These are phyloP conservation scores for Heliconius eleuchia DNA, from an alignment of 1,140 invertebrate species.

Conservation along the genomic window DNA sequence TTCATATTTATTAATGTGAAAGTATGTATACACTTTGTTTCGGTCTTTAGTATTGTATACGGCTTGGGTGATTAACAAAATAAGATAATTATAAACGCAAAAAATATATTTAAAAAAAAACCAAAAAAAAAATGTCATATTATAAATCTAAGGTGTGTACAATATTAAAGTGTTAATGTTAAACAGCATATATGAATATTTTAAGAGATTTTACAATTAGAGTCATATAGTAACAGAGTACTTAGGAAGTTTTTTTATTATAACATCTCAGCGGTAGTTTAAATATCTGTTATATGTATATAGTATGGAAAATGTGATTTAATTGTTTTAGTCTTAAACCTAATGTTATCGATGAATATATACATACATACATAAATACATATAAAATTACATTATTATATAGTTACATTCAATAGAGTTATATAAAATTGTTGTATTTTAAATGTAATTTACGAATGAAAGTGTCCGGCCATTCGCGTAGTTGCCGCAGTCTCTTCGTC, in stretches of 20 bases:
- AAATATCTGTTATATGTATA: slow-evolving; percentile 55
- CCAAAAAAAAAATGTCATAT: slow-evolving; percentile 61
- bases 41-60: slow-evolving; percentile 77
- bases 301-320: slow-evolving; percentile 75
- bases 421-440: slow-evolving; percentile 78
- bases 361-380: slow-evolving; percentile 53
- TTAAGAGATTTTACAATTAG: slow-evolving; percentile 78
- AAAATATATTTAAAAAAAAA: slow-evolving; percentile 44
- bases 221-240: slow-evolving; percentile 67
- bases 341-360: slow-evolving; percentile 70
- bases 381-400: slow-evolving; percentile 54
- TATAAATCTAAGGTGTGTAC: slow-evolving; percentile 70
- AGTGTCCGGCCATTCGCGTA: slow-evolving; percentile 67
- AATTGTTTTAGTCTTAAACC: slow-evolving; percentile 73
- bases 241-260: slow-evolving; percentile 58
- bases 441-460: slow-evolving; percentile 68
- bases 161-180: slow-evolving; percentile 66
- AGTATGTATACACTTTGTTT: slow-evolving; percentile 67
- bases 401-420: slow-evolving; percentile 75
- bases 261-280: slow-evolving; percentile 48
- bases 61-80: slow-evolving; percentile 72
- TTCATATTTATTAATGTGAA: slow-evolving; percentile 65
- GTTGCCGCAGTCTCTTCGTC: background rate
- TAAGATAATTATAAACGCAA: slow-evolving; percentile 66
- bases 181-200: slow-evolving; percentile 72